Base-by-base conservation (phyloP, 1,140 invertebrate genomes). In the Zaprionus camerounensis region DNA sequence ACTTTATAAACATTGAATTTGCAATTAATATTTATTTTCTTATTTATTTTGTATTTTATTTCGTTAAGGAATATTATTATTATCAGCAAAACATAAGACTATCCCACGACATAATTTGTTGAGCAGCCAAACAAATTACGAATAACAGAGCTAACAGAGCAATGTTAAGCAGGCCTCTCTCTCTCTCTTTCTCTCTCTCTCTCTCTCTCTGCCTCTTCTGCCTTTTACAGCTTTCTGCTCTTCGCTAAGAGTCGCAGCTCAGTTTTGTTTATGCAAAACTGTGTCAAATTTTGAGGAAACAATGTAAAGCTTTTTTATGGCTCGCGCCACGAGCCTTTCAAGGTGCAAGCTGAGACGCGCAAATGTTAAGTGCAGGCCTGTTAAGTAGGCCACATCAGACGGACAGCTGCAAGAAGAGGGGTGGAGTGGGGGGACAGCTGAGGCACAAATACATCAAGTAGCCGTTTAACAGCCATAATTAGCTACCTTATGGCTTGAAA, bases 291-390 rank as follows among this genome's bases (percentile, higher is more conserved):
- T 28, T 26, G 11, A 41, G 44, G 62, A 68, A 51, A 73, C 58
- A 61, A 73, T 61, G 24, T 65, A 49, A 69, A 86, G 76, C 76
- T 87, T 82, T 82, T 86, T 80, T 67, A 76, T 73, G 49, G 70
- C 49, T 56, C 11, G 12, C 56, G 15, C n/a, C 78, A 34, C 31
- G 9, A 34, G 31, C 31, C 9, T 34, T 11, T 70, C 58, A 72
- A 64, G 55, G 53, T 71, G 76, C 44, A 70, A 70, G 69, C 3
- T 3, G n/a, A 46, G n/a, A 46, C n/a, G 41, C 41, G n/a, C 44
- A 71, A 79, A 72, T 85, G 82, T 71, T 85, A 78, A 72, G 63
- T 68, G 80, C 11, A 22, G 38, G 41, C 22, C 59, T 75, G 80
- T 76, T 65, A 70, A 72, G 67, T 82, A 80, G 81, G 81, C 76